These are phyloP conservation scores for Rhagoletis pomonella DNA, from an alignment of 1,140 invertebrate genomes.

Conservation along the genomic window DNA sequence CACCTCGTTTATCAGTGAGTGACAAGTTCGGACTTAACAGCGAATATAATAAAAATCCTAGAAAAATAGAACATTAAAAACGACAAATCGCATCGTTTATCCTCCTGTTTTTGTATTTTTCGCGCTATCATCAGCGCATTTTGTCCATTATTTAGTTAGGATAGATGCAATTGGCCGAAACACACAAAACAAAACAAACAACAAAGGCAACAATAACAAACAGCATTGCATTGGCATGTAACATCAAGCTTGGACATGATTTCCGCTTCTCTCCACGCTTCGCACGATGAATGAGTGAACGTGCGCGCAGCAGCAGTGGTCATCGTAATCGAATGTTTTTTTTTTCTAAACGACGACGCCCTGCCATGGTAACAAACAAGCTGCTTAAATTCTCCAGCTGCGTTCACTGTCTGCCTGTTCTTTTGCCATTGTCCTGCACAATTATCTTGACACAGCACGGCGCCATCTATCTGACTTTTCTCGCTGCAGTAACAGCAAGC, in stretches of 20 bases:
- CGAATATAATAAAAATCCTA: too few relatives aligned
- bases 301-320: background rate
- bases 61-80: too few relatives aligned
- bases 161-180: too few relatives aligned
- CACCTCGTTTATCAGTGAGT: too few relatives aligned
- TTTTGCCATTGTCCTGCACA: background rate
- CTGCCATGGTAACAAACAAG: background rate
- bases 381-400: background rate
- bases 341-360: background rate
- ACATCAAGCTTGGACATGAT: background rate
- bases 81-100: too few relatives aligned
- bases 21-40: too few relatives aligned
- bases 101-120: too few relatives aligned
- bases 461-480: background rate
- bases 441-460: constrained; percentile 15
- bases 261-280: background rate
- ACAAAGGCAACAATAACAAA: background rate
- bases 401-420: background rate
- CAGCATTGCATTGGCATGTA: background rate
- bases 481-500: background rate
- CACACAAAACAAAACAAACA: too few relatives aligned
- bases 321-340: background rate
- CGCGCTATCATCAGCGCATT: too few relatives aligned
- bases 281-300: background rate
- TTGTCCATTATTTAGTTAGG: too few relatives aligned